Percentiles rank a stretch among this genome's conserved stretches.
phyloP scores from a whole-genome alignment of 35 echinoderm and acorn worm species.

The Amphiura filiformis region DNA sequence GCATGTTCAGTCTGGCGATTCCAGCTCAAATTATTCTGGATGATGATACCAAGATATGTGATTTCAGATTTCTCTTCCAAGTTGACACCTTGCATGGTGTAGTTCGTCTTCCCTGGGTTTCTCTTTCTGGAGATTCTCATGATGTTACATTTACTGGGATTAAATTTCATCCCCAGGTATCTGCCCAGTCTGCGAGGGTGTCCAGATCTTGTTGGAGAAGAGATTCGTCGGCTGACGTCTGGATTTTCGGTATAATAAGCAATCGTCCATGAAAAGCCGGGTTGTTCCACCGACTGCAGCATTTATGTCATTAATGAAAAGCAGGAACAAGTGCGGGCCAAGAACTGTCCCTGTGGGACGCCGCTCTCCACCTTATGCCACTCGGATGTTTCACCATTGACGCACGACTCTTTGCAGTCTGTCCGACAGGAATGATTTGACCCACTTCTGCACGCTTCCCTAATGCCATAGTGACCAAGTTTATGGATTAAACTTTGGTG shows the following conservation, averaged over 20 bases:
- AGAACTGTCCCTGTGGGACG: constrained; percentile 28
- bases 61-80: constrained; percentile 27
- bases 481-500: constrained; percentile 41
- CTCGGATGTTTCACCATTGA: constrained; percentile 11
- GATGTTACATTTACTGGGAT: constrained; percentile 29
- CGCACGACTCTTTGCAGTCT: constrained; percentile 25
- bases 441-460: constrained; percentile 36
- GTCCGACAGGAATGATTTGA: constrained; percentile 29
- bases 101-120: constrained; percentile 18
- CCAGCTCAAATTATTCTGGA: constrained; percentile 35
- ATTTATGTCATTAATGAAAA: constrained; percentile 36
- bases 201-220: constrained; percentile 32
- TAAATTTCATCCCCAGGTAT: constrained; percentile 39
- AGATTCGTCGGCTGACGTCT: not conserved
- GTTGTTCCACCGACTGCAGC: constrained; percentile 1
- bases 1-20: constrained; percentile 7
- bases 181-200: constrained; percentile 8
- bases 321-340: constrained; percentile 16
- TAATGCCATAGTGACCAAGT: constrained; percentile 30
- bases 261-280: constrained; percentile 30
- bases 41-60: constrained; percentile 40
- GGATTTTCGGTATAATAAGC: constrained; percentile 22
- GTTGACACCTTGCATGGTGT: constrained; percentile 19
- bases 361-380: constrained; percentile 16
- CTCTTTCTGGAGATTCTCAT: constrained; percentile 48